These are phyloP conservation scores for Prorops nasuta DNA, from an alignment of 1,140 invertebrate species.

Conservation along the genomic window DNA sequence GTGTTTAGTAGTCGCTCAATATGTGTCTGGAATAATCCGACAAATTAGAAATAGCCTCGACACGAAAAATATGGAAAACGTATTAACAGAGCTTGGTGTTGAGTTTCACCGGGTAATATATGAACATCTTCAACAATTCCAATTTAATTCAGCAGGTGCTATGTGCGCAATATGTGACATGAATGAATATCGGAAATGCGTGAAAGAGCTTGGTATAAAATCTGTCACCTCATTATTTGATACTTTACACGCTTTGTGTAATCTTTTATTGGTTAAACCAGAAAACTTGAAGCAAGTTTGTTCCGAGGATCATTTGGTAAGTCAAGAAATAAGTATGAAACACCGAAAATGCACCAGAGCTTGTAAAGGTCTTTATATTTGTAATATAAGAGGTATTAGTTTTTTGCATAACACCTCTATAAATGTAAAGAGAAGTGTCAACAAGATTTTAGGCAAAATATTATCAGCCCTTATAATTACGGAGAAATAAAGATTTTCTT, in stretches of 20 bases:
- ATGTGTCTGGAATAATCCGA: constrained; percentile 73
- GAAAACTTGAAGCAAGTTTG: constrained; percentile 96
- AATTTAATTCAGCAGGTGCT: constrained; percentile 93
- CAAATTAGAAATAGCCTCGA: constrained; percentile 85
- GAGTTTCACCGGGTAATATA: constrained; percentile 92
- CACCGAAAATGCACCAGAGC: no score
- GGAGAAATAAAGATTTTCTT: no score
- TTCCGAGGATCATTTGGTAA: constrained; percentile 88
- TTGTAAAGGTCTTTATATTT: no score
- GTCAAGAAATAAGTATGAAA: no score
- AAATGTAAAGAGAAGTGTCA: no score
- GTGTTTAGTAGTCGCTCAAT: constrained; percentile 84
- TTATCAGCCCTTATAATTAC: no score
- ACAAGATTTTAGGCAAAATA: no score
- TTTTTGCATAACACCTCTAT: no score
- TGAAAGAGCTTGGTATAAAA: constrained; percentile 70
- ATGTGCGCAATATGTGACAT: constrained; percentile 98
- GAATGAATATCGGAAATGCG: constrained; percentile 88
- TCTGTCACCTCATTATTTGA: constrained; percentile 88
- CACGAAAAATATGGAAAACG: constrained; percentile 87
- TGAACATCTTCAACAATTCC: constrained; percentile 92
- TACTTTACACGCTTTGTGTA: constrained; percentile 92
- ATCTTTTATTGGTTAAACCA: constrained; percentile 91
- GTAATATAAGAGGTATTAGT: no score
- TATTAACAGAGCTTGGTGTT: constrained; percentile 86